Base-by-base conservation (phyloP, 2,888 invertebrate species). In the Argynnis bischoffii region DNA sequence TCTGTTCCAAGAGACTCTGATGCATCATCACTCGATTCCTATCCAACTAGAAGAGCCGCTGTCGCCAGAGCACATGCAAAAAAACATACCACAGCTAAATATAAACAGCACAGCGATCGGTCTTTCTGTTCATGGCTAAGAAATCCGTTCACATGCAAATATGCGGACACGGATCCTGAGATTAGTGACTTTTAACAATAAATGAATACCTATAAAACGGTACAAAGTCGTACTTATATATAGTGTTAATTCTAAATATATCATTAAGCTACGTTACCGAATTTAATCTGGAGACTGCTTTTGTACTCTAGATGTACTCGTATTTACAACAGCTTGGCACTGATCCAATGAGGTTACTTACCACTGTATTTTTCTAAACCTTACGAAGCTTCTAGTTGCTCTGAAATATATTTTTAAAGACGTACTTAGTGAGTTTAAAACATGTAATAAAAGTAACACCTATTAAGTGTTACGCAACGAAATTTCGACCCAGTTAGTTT, bases 1-100 rank as follows among this genome's bases (percentile, higher is more conserved):
- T 98, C 97, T 78, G 97, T 98, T 74, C 96, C 97, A 13, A 93
- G 98, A 71, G 98, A 98, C 84, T 96, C 96, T 75, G 98, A 98
- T 81, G 97, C 97, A 71, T 97, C 97, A 26, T 97, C 97, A 69
- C 95, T 97, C 75, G 97, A 97, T 74, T 98, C 98, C 0, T 93
- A 93, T 64, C 93, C 93, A 5, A 92, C 93, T 8, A 81, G 93
- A 31, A 83, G 91, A 56, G 89, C 93, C n/a, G 91, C 92, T 15
- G 90, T 92, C 11, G 89, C 93, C 15, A 79, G 93, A 74, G 92
- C 93, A 5, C 92, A 92, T 63, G 92, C 92, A 0, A 92, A 93
- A 75, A 92, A 94, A 75, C 94, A 94, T 76, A 93, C 93, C 2
- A 90, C 93, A 51, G 94, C 94, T 15, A 95, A 95, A 90, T 95